Base-by-base conservation (phyloP, 2,888 invertebrate species). In the Apodemia zela region DNA sequence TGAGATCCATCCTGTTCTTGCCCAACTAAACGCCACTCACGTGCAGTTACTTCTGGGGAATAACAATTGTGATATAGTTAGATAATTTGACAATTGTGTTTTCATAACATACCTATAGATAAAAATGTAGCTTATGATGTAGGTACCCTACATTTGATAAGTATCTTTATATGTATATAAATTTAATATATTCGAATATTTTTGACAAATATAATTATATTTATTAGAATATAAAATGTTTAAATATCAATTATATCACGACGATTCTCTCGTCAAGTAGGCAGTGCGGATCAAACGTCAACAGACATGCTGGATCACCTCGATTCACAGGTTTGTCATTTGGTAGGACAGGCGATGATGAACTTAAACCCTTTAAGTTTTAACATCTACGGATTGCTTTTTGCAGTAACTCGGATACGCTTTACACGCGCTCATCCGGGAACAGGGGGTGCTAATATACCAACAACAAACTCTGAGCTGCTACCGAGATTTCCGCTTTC, bases 1-100 rank as follows among this genome's bases (percentile, higher is more conserved):
- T 96, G 90, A 0, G 94, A 93, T 3, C 95, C 95, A 80, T 96
- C 95, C 80, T 95, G 95, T 78, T 97, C 97, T 82, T 97, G 96
- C 0, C 97, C 96, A 69, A 97, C 84, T 63, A 97, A 89, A 65
- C 96, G 94, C 96, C 96, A 96, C 89, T 96, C 95, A 70, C 94
- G 93, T 0, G 95, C 94, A 77, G 93, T 93, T 68, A 91, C 81
- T 69, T 93, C 94, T 94, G 81, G 0, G 1, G n/a, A 45, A 15
- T 11, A 38, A 38, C 4, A 33, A 33, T 29, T 29, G 29, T 3
- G 4, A 33, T 33, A 8, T 8, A 1, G 33, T 33, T 33, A 33
- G 1, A 8, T 33, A 25, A 3, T 25, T 25, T 25, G 25, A 25
- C 25, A 25, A 25, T 25, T 25, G 25, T 25, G 25, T 25, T 25